Conservation (phyloP, 1,140 invertebrate genomes). For the Bombus cullumanus region DNA sequence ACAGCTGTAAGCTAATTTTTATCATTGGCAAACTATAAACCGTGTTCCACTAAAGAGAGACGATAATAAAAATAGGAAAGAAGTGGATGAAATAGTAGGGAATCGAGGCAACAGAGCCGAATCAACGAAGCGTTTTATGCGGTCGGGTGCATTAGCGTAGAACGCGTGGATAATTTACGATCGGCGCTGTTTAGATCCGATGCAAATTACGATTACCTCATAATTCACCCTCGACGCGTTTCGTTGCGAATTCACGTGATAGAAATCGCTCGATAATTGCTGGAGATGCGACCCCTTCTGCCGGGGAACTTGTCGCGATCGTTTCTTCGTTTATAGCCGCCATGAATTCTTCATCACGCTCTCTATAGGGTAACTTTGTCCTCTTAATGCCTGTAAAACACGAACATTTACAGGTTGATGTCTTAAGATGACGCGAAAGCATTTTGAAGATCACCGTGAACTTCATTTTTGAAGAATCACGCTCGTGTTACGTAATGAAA, state of each 20-base stretch:
- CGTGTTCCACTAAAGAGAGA: no score
- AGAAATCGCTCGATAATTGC: conserved; percentile 33
- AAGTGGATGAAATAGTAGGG: not conserved
- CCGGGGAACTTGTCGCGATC: not conserved
- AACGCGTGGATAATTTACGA: conserved; percentile 13
- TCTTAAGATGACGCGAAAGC: not conserved
- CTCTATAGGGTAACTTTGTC: not conserved
- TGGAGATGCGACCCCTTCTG: not conserved
- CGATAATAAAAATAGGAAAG: not conserved
- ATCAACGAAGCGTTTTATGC: not conserved
- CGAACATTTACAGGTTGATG: not conserved
- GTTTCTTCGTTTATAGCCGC: conserved; percentile 14
- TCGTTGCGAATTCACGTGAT: conserved; percentile 11
- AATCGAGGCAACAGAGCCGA: conserved; percentile 1
- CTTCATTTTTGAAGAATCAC: no score
- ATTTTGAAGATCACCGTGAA: not conserved
- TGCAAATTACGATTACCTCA: conserved; percentile 17
- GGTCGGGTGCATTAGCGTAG: conserved; percentile 13
- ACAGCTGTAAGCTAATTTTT: not conserved
- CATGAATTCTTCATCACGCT: conserved; percentile 4
- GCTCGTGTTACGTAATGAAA: not conserved
- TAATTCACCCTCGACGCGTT: conserved; percentile 3
- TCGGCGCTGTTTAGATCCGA: conserved; percentile 8
- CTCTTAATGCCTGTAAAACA: not conserved
- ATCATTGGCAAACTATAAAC: no score